Evolutionary conservation across 2,888 invertebrate species (phyloP), one percentile per base, ranked within the genome.

Genomic region (Miltochrista miniata): DNA sequence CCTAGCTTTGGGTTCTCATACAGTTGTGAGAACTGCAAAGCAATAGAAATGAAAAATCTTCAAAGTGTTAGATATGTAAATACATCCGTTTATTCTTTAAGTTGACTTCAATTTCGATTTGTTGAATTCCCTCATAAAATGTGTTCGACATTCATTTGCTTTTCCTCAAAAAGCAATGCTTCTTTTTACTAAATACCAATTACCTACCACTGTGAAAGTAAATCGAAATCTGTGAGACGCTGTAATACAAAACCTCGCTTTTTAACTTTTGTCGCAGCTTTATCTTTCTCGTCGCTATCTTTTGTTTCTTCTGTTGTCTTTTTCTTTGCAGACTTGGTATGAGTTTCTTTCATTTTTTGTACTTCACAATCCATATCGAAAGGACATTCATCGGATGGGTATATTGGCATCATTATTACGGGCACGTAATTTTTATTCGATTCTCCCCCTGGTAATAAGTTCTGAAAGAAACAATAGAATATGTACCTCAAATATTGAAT

Each of bases 151-250:
- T n/a, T n/a, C n/a, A n/a, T n/a, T n/a, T n/a, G n/a, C n/a, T n/a
- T n/a, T n/a, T n/a, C n/a, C n/a, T n/a, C n/a, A n/a, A n/a, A n/a
- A n/a, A 24, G 18, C 18, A 24, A 24, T 24, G 5, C 2, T 24
- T 24, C 18, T 24, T 4, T 5, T 4, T 5, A 24, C 2, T 24
- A 2, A 5, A 4, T 24, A 24, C 18, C 18, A 24, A 24, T 56
- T 44, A 90, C 89, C 89, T 44, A 90, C 89, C 89, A 90, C 51
- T 90, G 89, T 0, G 89, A 90, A 14, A 89, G 34, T 49, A 89
- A 76, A 75, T 89, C 89, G 54, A 88, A 89, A 62, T 90, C 83
- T 3, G 83, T 88, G 9, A 90, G 61, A 3, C 89, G 72, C 65
- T 89, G 89, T 67, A 90, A 1, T 13, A 78, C 76, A 64, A 82